A percentile compares a stretch with the other conserved stretches of the same genome.
Conservation (phyloP, 2,113 vertebrate species). For the Macrotis lagotis region DNA sequence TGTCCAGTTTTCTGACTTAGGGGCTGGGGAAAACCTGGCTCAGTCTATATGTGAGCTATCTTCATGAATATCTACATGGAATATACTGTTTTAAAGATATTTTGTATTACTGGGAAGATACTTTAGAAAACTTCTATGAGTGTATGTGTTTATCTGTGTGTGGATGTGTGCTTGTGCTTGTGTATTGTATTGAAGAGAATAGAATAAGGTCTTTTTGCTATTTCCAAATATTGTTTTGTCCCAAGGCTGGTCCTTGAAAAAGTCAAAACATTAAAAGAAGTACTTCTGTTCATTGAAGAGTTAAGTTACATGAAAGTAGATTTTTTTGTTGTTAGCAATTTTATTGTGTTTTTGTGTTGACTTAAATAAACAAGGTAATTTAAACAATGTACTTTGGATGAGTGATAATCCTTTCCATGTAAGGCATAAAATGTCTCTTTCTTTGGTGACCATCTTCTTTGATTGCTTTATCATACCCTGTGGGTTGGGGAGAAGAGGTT, state of each 20-base stretch:
- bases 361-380: conserved; percentile 76
- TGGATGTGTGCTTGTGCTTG: not conserved
- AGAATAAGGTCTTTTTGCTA: conserved; percentile 72
- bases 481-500: not conserved
- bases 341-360: conserved; percentile 68
- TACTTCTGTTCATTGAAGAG: conserved; percentile 82
- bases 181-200: conserved; percentile 56
- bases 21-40: not conserved
- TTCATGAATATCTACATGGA: not conserved
- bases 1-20: not conserved
- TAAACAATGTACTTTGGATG: conserved; percentile 62
- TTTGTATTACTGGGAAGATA: conserved; percentile 53
- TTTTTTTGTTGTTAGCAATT: conserved; percentile 68
- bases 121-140: conserved; percentile 55
- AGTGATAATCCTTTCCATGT: conserved; percentile 62
- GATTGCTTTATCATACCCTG: not conserved
- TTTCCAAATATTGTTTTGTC: conserved; percentile 81
- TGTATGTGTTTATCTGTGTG: not conserved
- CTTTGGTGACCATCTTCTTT: conserved; percentile 26
- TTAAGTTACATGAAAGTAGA: conserved; percentile 75
- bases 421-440: conserved; percentile 23
- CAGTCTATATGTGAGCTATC: not conserved
- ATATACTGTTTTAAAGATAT: not conserved
- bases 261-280: conserved; percentile 81
- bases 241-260: conserved; percentile 85